Evolutionary conservation across 1,140 invertebrate genomes (phyloP), one percentile per base, ranked within the genome.

Genomic region (Drosophila sulfurigaster): DNA sequence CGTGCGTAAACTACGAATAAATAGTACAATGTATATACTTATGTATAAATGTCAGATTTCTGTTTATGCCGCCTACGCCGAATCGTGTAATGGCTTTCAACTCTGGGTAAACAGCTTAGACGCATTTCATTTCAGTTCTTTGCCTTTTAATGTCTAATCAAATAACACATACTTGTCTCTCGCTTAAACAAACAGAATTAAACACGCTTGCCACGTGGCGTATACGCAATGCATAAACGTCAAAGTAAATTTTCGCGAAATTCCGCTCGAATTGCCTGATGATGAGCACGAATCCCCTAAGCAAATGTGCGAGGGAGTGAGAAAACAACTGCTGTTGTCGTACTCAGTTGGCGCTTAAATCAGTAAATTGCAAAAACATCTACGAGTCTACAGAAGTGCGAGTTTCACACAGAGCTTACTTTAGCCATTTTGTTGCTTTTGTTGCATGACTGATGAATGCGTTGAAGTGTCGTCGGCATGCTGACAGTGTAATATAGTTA

Each of bases 331-430:
- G 28, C 54, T 75, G 81, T 83, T 75, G 81, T 80, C 81, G 67
- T 75, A 52, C 60, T 75, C 77, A 79, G 77, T 85, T 83, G 83
- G 74, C 64, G 51, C 66, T 54, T 71, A 82, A 87, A 87, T 88
- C 83, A 77, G 80, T 75, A 87, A 87, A 87, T 87, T 87, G 82
- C 82, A 79, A 87, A 87, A 87, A 87, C 82, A 87, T 82, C 83
- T 88, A 81, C 75, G 68, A 80, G 35, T 10, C 11, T 38, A 59
- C 63, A 65, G 46, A 75, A 70, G 69, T 57, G 66, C 49, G 69
- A 67, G 77, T 35, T 70, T 30, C 11, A 3, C 20, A 4, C 11
- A 41, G 5, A 48, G 11, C 48, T 58, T 41, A 54, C 52, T 58
- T 65, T 64, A 25, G 20, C 20, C 20, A 25, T 4, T 25, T 68